Evolutionary conservation across 1,140 invertebrate species (phyloP).

Genomic region (Pinna nobilis): DNA sequence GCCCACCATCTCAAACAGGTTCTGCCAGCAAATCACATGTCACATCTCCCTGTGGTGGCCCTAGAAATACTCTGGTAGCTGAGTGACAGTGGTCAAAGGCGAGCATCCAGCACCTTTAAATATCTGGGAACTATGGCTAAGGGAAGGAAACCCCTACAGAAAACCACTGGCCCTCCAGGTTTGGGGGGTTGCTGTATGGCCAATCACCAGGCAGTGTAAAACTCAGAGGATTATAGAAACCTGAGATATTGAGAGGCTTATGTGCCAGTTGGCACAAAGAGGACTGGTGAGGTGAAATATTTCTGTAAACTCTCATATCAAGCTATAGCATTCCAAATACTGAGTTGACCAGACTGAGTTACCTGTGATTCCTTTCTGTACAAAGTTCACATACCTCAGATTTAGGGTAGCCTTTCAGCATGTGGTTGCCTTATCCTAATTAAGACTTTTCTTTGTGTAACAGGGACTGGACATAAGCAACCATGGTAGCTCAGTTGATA

Average conservation of each 20-base stretch:
- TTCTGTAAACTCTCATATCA: too few relatives aligned
- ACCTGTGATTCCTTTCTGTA: too few relatives aligned
- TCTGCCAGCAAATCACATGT: slow-evolving; percentile 23
- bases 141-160: slow-evolving; percentile 22
- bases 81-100: slow-evolving; percentile 21
- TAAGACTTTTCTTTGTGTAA: too few relatives aligned
- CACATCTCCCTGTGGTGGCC: slow-evolving; percentile 19
- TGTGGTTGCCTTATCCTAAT: too few relatives aligned
- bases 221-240: not conserved
- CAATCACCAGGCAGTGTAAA: slow-evolving; percentile 19
- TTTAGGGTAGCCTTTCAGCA: too few relatives aligned
- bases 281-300: too few relatives aligned
- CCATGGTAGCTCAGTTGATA: too few relatives aligned
- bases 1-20: slow-evolving; percentile 20
- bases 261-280: too few relatives aligned
- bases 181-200: slow-evolving; percentile 13
- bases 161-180: slow-evolving; percentile 22
- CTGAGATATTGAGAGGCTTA: not conserved
- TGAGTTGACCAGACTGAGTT: too few relatives aligned
- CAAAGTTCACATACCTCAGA: too few relatives aligned
- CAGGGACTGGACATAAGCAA: too few relatives aligned
- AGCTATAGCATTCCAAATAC: too few relatives aligned
- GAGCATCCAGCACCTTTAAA: slow-evolving; percentile 17
- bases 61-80: slow-evolving; percentile 12
- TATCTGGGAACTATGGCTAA: slow-evolving; percentile 14